These are phyloP conservation scores for Salminus brasiliensis DNA, from an alignment of 2,113 vertebrate species.

Conservation along the genomic window DNA sequence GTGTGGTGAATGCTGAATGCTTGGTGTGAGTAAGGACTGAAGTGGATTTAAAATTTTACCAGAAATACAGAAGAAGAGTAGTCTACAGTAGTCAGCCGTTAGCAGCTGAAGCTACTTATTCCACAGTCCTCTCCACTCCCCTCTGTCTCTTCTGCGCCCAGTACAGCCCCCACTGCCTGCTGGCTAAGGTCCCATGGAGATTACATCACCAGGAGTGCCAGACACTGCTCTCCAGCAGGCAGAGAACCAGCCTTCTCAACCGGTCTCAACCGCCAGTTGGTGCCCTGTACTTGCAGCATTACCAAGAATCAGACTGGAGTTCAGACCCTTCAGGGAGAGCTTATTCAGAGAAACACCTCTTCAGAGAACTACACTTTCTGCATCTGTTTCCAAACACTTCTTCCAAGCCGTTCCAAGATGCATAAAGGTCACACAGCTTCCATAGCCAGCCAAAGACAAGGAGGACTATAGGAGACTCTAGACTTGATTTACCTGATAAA, in stretches of 20 bases:
- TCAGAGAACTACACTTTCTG: not conserved
- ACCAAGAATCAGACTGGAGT: not conserved
- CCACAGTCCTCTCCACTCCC: not conserved
- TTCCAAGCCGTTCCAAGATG: not conserved
- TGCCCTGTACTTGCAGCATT: not conserved
- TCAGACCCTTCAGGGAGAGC: not conserved
- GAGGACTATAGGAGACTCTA: too few species aligned
- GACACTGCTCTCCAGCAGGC: not conserved
- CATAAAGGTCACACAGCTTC: not conserved
- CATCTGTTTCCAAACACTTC: too few species aligned
- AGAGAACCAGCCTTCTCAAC: not conserved
- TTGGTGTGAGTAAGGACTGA: too few species aligned
- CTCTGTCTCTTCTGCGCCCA: not conserved
- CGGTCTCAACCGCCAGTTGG: not conserved
- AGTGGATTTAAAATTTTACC: too few species aligned
- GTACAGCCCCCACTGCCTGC: not conserved
- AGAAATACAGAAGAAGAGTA: too few species aligned
- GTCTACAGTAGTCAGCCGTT: too few species aligned
- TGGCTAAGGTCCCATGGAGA: not conserved
- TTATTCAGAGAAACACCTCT: not conserved
- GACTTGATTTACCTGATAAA: too few species aligned
- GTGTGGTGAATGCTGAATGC: too few species aligned
- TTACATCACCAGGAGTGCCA: conserved; percentile 4
- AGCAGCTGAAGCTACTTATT: not conserved
- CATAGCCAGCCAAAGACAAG: not conserved